Base-by-base conservation (phyloP, 2,797 vertebrate species). In the Coranthus polyacanthus region DNA sequence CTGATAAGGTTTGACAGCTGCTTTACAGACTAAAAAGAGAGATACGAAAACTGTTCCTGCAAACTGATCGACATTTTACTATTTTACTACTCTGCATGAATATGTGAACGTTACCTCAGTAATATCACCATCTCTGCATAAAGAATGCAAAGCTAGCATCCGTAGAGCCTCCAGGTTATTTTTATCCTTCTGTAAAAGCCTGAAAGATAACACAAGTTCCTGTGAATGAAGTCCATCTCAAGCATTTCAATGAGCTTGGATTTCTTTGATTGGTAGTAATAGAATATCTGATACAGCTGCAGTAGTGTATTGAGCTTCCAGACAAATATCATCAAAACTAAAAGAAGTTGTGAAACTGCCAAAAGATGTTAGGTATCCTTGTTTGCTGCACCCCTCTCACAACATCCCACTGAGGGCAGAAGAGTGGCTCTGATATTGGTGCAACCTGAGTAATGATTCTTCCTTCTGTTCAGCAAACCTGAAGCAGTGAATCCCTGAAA, bases 81-180 rank as follows among this genome's bases (percentile, higher is more conserved):
- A 18, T 22, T 39, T 36, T 2, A 22, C n/a, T 41, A 32, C 1
- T 9, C 11, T 17, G 15, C 26, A 12, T 44, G 18, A 50, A n/a
- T 4, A 26, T 22, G 6, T 39, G 15, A 18, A 21, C 64, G 85
- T 88, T 89, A 97, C 98, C 96, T 96, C 95, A 29, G 86, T 65
- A 17, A 95, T 65, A 78, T 98, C 92, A 54, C 97, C 97, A 32
- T 97, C 95, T 72, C 96, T 92, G 78, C 98, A 98, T 20, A 99
- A 88, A 53, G 94, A 94, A 85, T 97, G 87, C 13, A 99, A 82
- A 8, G 94, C 95, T 63, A 97, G 88, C 94, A 98, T 97, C 87
- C 95, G 94, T 46, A 97, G 81, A 1, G 96, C 97, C 85, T 99
- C 97, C 74, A 95, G 88, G 83, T 96, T 98, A 85, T 95, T 92